Evolutionary conservation across 2,888 invertebrate genomes (phyloP).

Genomic region (Palloptera scutellata): DNA sequence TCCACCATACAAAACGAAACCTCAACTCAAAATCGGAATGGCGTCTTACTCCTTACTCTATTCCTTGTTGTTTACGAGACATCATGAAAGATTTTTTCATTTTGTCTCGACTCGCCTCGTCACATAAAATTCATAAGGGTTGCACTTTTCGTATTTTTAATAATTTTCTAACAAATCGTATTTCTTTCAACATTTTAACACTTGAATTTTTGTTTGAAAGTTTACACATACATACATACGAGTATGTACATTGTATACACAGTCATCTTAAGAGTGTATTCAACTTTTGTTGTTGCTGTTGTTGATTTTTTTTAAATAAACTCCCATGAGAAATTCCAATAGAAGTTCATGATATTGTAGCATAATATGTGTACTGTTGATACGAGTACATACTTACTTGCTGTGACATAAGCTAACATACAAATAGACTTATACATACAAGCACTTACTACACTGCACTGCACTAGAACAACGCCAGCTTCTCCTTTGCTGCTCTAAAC

Average conservation of each 20-base stretch:
- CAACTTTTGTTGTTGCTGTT: neutral
- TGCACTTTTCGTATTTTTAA: conserved; percentile 11
- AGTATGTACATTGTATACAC: too few species aligned
- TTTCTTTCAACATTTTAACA: conserved; percentile 32
- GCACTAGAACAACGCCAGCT: neutral
- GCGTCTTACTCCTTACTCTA: neutral
- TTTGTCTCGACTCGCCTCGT: neutral
- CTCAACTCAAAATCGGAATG: neutral
- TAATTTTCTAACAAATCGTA: conserved; percentile 34
- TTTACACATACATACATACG: neutral
- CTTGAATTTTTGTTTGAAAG: conserved; percentile 11
- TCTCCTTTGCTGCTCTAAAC: neutral
- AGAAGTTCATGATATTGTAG: neutral
- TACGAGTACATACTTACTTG: neutral
- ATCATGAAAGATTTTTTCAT: neutral
- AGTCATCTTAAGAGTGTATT: neutral
- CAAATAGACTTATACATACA: conserved; percentile 11
- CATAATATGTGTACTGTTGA: too few species aligned
- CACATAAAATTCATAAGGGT: conserved; percentile 14
- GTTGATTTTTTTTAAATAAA: neutral
- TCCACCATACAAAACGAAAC: neutral
- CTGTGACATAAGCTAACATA: conserved; percentile 6
- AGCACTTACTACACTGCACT: conserved; percentile 14
- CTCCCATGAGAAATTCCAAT: conserved; percentile 1
- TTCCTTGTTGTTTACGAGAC: neutral